Evolutionary conservation across 2,797 vertebrate genomes (phyloP).

Genomic region (Eupleurogrammus muticus): DNA sequence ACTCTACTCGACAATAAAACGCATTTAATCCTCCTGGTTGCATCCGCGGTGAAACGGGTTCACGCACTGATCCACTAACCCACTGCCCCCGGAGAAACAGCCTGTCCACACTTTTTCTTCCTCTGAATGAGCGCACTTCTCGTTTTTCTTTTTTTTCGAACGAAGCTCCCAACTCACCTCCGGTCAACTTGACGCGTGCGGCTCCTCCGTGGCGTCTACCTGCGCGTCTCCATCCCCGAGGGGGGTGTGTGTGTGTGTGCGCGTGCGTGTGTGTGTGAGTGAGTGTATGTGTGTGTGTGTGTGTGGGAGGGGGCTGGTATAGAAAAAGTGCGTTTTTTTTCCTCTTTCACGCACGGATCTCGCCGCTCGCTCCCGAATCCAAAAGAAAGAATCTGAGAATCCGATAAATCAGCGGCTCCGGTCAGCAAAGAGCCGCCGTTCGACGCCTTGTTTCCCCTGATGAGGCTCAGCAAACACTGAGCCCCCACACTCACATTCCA

Average conservation of each 20-base stretch:
- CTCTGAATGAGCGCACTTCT: slow-evolving; percentile 13
- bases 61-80: slow-evolving; percentile 66
- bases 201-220: slow-evolving; percentile 67
- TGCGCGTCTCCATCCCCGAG: slow-evolving; percentile 74
- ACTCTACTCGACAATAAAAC: not conserved
- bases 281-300: too few species aligned
- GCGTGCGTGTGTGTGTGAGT: too few species aligned
- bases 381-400: not conserved
- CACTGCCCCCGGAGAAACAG: slow-evolving; percentile 58
- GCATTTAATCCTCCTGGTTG: not conserved
- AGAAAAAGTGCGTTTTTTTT: slow-evolving; percentile 6
- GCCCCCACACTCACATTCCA: slow-evolving; percentile 54
- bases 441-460: slow-evolving; percentile 8
- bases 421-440: not conserved
- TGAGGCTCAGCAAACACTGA: slow-evolving; percentile 54
- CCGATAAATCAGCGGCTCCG: not conserved
- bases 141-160: too few species aligned
- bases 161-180: slow-evolving; percentile 73
- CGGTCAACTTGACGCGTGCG: slow-evolving; percentile 67
- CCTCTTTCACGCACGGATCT: not conserved
- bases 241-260: too few species aligned
- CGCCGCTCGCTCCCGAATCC: not conserved
- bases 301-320: too few species aligned
- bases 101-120: not conserved
- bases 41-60: slow-evolving; percentile 31